Conservation (phyloP, 2,888 invertebrate species). For the Patella ulyssiponensis region DNA sequence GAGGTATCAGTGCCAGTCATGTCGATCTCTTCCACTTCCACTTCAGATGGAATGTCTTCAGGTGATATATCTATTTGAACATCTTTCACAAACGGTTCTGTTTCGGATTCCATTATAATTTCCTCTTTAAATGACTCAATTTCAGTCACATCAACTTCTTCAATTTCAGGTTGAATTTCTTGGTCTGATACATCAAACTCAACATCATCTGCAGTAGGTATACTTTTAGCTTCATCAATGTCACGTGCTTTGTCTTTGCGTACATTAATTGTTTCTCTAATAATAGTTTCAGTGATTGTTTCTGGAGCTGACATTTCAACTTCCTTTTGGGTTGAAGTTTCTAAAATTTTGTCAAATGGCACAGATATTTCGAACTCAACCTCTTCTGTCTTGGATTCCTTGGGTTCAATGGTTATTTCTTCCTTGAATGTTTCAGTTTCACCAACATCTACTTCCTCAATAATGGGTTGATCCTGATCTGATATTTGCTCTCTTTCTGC, state of each 20-base stretch:
- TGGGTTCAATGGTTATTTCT: no score
- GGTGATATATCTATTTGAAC: not conserved
- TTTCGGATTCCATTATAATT: constrained; percentile 21
- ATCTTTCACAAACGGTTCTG: constrained; percentile 12
- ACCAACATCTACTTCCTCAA: constrained; percentile 10
- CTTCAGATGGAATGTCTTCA: not conserved
- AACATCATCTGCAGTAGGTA: no score
- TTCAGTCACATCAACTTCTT: not conserved
- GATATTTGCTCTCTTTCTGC: not conserved
- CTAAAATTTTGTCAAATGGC: not conserved
- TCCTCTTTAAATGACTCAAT: constrained; percentile 14
- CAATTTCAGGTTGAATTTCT: not conserved
- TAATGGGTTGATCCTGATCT: not conserved
- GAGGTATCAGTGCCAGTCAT: not conserved
- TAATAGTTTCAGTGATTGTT: not conserved
- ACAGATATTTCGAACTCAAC: constrained; percentile 14
- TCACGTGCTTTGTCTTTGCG: not conserved
- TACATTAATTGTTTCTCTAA: not conserved
- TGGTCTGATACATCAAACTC: constrained; percentile 11
- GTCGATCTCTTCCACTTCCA: not conserved
- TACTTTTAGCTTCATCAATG: not conserved
- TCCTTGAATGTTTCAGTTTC: not conserved
- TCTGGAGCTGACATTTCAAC: constrained; percentile 8
- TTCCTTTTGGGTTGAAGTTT: not conserved
- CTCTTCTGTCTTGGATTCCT: not conserved